Evolutionary conservation across 2,797 vertebrate genomes (phyloP).

Genomic region (Danio choprae): DNA sequence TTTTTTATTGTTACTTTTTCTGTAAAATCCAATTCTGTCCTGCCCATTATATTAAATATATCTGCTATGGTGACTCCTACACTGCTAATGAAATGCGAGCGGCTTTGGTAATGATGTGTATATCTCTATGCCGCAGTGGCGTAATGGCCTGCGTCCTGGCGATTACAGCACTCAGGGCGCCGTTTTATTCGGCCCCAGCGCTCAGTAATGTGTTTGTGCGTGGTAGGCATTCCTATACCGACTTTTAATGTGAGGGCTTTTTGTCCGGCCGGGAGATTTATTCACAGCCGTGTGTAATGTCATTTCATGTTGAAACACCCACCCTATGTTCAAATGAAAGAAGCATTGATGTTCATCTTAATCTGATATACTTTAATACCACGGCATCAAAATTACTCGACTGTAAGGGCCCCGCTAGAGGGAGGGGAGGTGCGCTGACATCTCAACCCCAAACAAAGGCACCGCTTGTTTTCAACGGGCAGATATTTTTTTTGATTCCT

Average conservation of each 20-base stretch:
- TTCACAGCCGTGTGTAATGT: constrained; percentile 53
- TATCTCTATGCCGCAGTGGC: constrained; percentile 40
- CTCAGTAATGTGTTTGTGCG: constrained; percentile 48
- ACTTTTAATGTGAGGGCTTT: constrained; percentile 56
- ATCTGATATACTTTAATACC: constrained; percentile 61
- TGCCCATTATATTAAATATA: constrained; percentile 31
- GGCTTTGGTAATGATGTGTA: constrained; percentile 42
- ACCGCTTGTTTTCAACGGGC: constrained; percentile 26
- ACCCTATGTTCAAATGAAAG: constrained; percentile 58
- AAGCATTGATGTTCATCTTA: constrained; percentile 57
- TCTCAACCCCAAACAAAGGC: constrained; percentile 39
- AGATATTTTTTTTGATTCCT: constrained; percentile 20
- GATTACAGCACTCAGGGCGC: constrained; percentile 49
- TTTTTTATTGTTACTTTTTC: background rate
- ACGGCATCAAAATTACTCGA: constrained; percentile 50
- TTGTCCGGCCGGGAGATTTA: constrained; percentile 53
- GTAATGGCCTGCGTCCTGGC: constrained; percentile 44
- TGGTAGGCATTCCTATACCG: constrained; percentile 51
- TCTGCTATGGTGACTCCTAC: constrained; percentile 16
- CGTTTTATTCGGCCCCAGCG: constrained; percentile 40
- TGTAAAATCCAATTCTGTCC: background rate
- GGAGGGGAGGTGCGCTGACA: constrained; percentile 39
- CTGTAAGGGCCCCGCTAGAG: constrained; percentile 33
- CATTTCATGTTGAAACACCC: constrained; percentile 57
- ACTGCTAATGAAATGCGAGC: constrained; percentile 38